Evolutionary conservation across 1,140 invertebrate genomes (phyloP).

Genomic region (Protaetia brevitarsis): DNA sequence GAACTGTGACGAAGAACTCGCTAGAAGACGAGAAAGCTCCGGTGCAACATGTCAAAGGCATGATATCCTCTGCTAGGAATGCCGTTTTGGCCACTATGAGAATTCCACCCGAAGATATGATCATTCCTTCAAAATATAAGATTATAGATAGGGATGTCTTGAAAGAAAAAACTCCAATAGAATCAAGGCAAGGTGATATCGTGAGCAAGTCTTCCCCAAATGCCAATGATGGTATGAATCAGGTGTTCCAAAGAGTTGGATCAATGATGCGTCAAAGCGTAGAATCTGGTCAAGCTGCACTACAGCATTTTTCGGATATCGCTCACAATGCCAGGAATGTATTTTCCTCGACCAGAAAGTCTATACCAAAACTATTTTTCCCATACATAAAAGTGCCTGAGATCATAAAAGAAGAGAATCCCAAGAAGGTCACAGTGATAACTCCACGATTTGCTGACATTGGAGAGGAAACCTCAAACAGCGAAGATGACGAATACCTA

Average conservation of each 20-base stretch:
- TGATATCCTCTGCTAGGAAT: conserved; percentile 41
- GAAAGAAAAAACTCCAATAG: background rate
- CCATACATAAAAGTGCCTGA: conserved; percentile 28
- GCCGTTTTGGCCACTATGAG: conserved; percentile 38
- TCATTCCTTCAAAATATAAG: conserved; percentile 43
- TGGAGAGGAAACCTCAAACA: background rate
- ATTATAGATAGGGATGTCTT: conserved; percentile 31
- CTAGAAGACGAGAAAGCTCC: conserved; percentile 43
- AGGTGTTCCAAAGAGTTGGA: conserved; percentile 35
- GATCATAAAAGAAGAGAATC: background rate
- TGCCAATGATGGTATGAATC: conserved; percentile 13
- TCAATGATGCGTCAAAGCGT: conserved; percentile 35
- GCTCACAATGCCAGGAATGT: conserved; percentile 38
- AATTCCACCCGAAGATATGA: conserved; percentile 42
- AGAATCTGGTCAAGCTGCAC: conserved; percentile 37
- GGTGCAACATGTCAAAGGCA: conserved; percentile 41
- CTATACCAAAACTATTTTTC: conserved; percentile 32
- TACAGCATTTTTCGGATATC: conserved; percentile 36
- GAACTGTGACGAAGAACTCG: conserved; percentile 38
- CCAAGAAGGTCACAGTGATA: conserved; percentile 37
- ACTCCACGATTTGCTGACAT: conserved; percentile 38
- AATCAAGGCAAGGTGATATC: conserved; percentile 10
- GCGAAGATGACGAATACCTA: conserved; percentile 18
- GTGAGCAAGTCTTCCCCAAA: background rate
- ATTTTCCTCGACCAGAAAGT: conserved; percentile 27